These are phyloP conservation scores for Aphelenchoides fujianensis DNA, from an alignment of 1,140 invertebrate genomes.

Conservation along the genomic window DNA sequence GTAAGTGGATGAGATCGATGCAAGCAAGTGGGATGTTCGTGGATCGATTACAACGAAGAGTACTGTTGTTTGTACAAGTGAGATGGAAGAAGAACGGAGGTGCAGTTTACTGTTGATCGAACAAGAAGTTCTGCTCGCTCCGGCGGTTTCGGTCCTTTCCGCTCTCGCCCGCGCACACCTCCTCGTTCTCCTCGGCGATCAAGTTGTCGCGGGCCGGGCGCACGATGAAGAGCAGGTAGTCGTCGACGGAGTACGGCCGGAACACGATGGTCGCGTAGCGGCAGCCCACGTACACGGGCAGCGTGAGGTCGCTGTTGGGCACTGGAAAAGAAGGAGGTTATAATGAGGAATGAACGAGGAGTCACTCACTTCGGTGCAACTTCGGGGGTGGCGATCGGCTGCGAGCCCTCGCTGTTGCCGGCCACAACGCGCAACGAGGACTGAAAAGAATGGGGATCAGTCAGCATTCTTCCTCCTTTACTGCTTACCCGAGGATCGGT, in stretches of 20 bases:
- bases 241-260: neutral
- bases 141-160: neutral
- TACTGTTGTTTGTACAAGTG: too few relatives aligned
- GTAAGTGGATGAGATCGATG: too few relatives aligned
- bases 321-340: neutral
- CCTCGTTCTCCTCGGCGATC: neutral
- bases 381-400: neutral
- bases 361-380: neutral
- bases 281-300: conserved; percentile 3
- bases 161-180: neutral
- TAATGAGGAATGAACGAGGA: neutral
- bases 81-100: too few relatives aligned
- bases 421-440: neutral
- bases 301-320: neutral
- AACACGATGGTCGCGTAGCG: neutral
- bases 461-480: neutral
- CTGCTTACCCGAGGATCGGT: neutral
- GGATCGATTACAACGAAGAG: too few relatives aligned
- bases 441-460: neutral
- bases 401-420: neutral
- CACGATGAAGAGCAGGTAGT: conserved; percentile 6
- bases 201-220: neutral
- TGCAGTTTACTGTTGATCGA: too few relatives aligned
- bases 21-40: too few relatives aligned
- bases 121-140: neutral